These are phyloP conservation scores for Bufo bufo DNA, from an alignment of 2,113 vertebrate genomes.

Conservation along the genomic window DNA sequence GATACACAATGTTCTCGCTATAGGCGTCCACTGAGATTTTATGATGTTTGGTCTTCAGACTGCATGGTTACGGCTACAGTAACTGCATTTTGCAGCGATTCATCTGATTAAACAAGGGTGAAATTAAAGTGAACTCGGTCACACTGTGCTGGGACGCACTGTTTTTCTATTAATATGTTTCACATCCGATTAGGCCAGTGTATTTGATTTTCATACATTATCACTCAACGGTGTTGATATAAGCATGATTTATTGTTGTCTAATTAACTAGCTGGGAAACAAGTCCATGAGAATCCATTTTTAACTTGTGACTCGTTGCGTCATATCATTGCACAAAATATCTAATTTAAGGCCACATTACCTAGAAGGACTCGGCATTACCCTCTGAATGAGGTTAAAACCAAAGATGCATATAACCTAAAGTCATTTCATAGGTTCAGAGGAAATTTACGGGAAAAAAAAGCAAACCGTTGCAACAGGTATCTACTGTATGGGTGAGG, in stretches of 20 bases:
- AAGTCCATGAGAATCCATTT: slow-evolving; percentile 24
- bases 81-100: slow-evolving; percentile 5
- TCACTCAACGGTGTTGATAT: slow-evolving; percentile 42
- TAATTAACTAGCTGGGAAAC: slow-evolving; percentile 20
- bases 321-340: slow-evolving; percentile 31
- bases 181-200: slow-evolving; percentile 61
- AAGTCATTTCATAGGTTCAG: too few relatives aligned
- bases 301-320: not conserved
- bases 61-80: not conserved
- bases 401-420: too few relatives aligned
- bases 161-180: slow-evolving; percentile 65
- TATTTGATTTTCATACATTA: slow-evolving; percentile 64
- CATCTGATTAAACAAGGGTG: slow-evolving; percentile 46
- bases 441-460: too few relatives aligned
- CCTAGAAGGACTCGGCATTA: not conserved
- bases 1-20: not conserved
- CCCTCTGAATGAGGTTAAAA: too few relatives aligned
- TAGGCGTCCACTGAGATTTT: not conserved
- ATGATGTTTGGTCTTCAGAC: not conserved
- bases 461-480: too few relatives aligned
- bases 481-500: too few relatives aligned
- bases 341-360: not conserved
- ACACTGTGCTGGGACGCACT: slow-evolving; percentile 49
- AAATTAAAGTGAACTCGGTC: slow-evolving; percentile 55
- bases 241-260: slow-evolving; percentile 52